A percentile compares a stretch with the other conserved stretches of the same genome.
phyloP scores from a whole-genome alignment of 2,888 invertebrate genomes.

The Amphipoea lucens region DNA sequence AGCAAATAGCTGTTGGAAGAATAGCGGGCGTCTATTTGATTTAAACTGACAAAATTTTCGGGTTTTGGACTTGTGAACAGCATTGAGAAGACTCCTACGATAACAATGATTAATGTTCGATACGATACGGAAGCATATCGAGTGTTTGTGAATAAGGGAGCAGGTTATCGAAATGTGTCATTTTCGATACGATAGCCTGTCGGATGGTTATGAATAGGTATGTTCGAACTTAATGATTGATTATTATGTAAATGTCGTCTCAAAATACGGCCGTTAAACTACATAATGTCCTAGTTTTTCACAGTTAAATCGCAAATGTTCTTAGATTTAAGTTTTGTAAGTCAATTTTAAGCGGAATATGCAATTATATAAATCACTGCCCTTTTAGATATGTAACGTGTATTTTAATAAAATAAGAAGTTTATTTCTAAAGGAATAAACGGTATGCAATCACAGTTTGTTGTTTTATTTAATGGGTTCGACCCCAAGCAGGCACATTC shows the following conservation, averaged over 20 bases:
- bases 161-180: no score
- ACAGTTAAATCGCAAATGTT: slow-evolving; percentile 9
- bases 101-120: no score
- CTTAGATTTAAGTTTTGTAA: not conserved
- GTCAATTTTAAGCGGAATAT: slow-evolving; percentile 1
- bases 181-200: no score
- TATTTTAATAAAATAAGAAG: slow-evolving; percentile 11
- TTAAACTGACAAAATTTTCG: no score
- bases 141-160: no score
- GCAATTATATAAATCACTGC: slow-evolving; percentile 38
- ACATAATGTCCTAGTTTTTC: not conserved
- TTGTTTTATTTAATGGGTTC: slow-evolving; percentile 24
- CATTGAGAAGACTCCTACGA: no score
- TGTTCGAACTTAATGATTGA: not conserved
- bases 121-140: no score
- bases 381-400: slow-evolving; percentile 11
- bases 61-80: no score
- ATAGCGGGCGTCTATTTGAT: no score
- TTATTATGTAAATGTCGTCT: not conserved
- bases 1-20: no score
- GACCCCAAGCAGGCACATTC: no score
- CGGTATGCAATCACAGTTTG: not conserved
- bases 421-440: slow-evolving; percentile 20
- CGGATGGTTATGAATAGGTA: no score
- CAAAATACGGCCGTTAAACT: not conserved